Evolutionary conservation across 2,888 invertebrate genomes (phyloP), one percentile per base, ranked within the genome.

Genomic region (Diarsia brunnea): DNA sequence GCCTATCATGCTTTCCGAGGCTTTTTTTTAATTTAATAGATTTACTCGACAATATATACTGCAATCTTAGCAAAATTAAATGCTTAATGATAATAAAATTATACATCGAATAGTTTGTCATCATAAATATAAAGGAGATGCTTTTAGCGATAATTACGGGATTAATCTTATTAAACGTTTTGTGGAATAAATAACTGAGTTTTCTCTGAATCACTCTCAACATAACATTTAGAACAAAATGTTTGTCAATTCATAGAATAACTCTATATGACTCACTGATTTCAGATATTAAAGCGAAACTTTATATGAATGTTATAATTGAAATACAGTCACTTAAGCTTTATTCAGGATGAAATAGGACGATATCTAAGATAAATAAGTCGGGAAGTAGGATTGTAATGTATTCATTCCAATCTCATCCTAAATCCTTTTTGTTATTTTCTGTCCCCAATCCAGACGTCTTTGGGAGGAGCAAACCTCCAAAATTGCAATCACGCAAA

Each of bases 401-500:
- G 91, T 93, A 93, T 94, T 94, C 93, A 94, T 94, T 93, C 91
- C 93, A 93, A 92, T 94, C 92, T 93, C 89, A 87, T 90, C 90
- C 90, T 90, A 93, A 93, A 93, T 91, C 93, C 93, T 94, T 94
- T 94, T 94, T 93, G 94, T 94, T 95, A 94, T 95, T 94, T 91
- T 91, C 91, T 92, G 94, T 93, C 93, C 93, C 91, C 93, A 88
- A 93, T 93, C 89, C 92, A 91, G 92, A 90, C 93, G 93, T 93
- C 93, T 94, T 92, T 93, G 92, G 91, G 91, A 93, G 94, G 91
- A 95, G 94, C 94, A 95, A 95, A 95, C 95, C 95, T 95, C 94
- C 94, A 95, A 96, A 95, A 96, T 95, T 95, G 95, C 96, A 96
- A 96, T 96, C 95, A 95, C 95, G 93, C 94, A 95, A 95, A 96